Conservation (phyloP, 2,113 vertebrate species). For the Ploceus nigricollis region DNA sequence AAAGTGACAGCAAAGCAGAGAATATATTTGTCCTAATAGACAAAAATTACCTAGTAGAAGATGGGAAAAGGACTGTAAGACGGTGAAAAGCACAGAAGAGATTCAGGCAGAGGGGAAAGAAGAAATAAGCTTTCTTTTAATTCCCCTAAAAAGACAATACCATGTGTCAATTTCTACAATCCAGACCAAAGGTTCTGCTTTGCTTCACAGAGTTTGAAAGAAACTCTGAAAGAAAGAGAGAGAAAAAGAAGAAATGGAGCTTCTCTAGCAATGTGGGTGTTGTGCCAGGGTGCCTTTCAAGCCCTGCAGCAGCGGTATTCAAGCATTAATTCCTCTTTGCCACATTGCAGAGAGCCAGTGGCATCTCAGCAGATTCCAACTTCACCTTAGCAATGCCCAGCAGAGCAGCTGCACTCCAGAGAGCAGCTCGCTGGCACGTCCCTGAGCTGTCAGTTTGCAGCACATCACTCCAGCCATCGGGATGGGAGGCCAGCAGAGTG, state of each 20-base stretch:
- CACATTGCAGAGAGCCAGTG: not conserved
- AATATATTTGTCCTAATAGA: not conserved
- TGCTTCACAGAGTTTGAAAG: not conserved
- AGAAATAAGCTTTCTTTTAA: not conserved
- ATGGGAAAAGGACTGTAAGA: not conserved
- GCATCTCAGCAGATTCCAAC: not conserved
- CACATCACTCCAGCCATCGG: conserved; percentile 23
- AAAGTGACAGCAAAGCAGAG: not conserved
- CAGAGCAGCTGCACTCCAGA: conserved; percentile 57
- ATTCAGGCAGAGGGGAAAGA: not conserved
- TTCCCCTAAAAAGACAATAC: not conserved
- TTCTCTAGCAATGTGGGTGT: not conserved
- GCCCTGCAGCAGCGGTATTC: not conserved
- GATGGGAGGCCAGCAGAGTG: not conserved
- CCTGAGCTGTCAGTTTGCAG: conserved; percentile 39
- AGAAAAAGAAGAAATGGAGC: not conserved
- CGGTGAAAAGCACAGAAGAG: not conserved
- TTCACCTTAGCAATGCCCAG: conserved; percentile 24
- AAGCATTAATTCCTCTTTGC: conserved; percentile 3
- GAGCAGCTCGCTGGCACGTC: not conserved
- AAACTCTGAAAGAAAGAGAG: not conserved
- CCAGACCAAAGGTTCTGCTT: not conserved
- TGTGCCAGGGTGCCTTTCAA: not conserved
- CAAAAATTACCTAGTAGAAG: not conserved
- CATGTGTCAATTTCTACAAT: not conserved